phyloP scores from a whole-genome alignment of 2,888 invertebrate genomes.

The Epirrita christyi region DNA sequence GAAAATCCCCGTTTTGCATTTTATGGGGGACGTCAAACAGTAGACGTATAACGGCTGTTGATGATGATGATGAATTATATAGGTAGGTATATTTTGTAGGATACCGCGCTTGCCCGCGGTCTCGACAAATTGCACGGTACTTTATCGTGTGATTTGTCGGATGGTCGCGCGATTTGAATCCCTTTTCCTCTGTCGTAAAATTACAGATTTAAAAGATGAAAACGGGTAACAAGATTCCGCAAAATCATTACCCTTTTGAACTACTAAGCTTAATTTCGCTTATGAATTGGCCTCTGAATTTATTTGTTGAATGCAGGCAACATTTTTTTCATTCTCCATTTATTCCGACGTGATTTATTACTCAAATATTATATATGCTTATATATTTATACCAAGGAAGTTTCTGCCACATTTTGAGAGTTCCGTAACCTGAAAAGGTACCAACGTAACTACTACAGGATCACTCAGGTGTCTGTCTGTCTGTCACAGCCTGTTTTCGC shows the following conservation, averaged over 20 bases:
- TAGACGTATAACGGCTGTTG: too few relatives aligned
- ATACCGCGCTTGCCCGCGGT: background rate
- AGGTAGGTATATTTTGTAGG: background rate
- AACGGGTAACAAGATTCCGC: conserved; percentile 13
- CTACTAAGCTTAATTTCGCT: conserved; percentile 8
- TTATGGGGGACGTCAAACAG: too few relatives aligned
- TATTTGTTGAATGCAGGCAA: too few relatives aligned
- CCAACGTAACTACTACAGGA: too few relatives aligned
- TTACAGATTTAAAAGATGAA: conserved; percentile 36
- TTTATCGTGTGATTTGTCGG: conserved; percentile 47
- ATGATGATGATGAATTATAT: background rate
- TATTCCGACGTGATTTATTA: background rate
- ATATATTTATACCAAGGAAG: too few relatives aligned
- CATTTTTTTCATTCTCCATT: background rate
- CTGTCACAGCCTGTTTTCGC: too few relatives aligned
- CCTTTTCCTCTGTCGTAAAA: conserved; percentile 43
- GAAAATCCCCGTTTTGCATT: too few relatives aligned
- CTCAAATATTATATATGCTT: too few relatives aligned
- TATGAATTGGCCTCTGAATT: conserved; percentile 4
- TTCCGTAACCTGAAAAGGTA: too few relatives aligned
- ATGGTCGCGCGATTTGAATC: conserved; percentile 45
- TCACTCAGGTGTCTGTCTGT: too few relatives aligned
- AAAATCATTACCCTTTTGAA: conserved; percentile 20
- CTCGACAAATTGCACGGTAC: conserved; percentile 42
- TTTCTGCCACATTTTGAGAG: too few relatives aligned